Conservation (phyloP, 2,797 vertebrate genomes). For the Antrozous pallidus region DNA sequence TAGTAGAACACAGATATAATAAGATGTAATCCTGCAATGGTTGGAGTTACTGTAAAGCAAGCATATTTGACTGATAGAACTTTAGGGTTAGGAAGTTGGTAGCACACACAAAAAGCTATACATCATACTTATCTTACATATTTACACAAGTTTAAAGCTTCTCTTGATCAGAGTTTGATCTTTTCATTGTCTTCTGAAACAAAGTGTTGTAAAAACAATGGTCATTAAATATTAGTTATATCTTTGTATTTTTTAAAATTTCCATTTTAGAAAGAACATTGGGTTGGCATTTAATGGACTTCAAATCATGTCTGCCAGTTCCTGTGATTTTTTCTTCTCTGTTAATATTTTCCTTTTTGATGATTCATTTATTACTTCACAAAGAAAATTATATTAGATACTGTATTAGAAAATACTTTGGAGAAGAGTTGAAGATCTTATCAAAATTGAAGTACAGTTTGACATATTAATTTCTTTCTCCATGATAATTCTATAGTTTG, state of each 20-base stretch:
- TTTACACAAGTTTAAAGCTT: neutral
- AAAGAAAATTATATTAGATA: neutral
- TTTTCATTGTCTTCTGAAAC: neutral
- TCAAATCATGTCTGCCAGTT: neutral
- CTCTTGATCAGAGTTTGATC: neutral
- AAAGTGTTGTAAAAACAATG: neutral
- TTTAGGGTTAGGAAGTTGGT: neutral
- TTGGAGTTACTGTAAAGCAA: neutral
- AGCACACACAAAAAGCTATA: neutral
- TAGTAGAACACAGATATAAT: neutral
- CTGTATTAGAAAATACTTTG: neutral
- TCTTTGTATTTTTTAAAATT: neutral
- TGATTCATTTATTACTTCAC: neutral
- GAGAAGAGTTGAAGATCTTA: neutral
- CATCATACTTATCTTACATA: neutral
- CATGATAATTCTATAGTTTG: neutral
- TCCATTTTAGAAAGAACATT: neutral
- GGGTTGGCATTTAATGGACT: neutral
- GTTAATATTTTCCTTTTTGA: neutral
- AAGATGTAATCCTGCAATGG: neutral
- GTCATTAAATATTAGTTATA: neutral
- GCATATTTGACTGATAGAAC: neutral
- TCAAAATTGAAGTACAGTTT: neutral
- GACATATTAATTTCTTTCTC: neutral
- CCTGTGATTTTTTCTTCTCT: neutral